These are phyloP conservation scores for Cardinalis cardinalis DNA, from an alignment of 2,113 vertebrate genomes.

Conservation along the genomic window DNA sequence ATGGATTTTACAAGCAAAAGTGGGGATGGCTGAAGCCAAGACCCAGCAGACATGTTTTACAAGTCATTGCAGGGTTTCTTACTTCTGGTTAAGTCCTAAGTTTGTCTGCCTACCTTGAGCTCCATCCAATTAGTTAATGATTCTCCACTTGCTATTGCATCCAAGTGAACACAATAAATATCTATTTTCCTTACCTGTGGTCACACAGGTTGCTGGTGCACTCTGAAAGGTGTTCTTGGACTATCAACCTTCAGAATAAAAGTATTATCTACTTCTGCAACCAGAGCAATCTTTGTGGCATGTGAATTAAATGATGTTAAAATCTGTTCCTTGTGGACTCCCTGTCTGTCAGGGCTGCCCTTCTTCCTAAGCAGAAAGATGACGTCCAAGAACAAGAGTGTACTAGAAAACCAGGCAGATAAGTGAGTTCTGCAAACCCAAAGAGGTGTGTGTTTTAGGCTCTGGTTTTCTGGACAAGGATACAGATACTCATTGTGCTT, in stretches of 20 bases:
- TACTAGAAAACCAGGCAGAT: neutral
- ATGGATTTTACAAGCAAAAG: neutral
- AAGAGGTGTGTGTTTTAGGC: neutral
- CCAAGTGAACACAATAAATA: neutral
- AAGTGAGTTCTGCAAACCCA: neutral
- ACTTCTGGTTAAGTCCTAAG: neutral
- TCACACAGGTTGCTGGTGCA: neutral
- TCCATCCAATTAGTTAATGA: neutral
- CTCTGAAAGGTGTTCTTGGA: neutral
- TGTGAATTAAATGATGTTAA: neutral
- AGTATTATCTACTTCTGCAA: neutral
- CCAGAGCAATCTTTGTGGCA: neutral
- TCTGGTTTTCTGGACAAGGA: neutral
- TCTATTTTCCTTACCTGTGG: neutral
- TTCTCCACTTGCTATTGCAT: neutral
- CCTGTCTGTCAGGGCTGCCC: neutral
- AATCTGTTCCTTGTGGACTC: neutral
- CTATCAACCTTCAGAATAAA: neutral
- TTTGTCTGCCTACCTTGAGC: neutral
- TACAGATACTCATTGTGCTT: neutral
- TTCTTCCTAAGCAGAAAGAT: neutral
- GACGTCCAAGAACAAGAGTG: neutral
- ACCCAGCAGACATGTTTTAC: neutral
- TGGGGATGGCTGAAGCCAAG: neutral
- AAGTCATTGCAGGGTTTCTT: neutral